Evolutionary conservation across 2,888 invertebrate genomes (phyloP).

Genomic region (Pollenia griseotomentosa): DNA sequence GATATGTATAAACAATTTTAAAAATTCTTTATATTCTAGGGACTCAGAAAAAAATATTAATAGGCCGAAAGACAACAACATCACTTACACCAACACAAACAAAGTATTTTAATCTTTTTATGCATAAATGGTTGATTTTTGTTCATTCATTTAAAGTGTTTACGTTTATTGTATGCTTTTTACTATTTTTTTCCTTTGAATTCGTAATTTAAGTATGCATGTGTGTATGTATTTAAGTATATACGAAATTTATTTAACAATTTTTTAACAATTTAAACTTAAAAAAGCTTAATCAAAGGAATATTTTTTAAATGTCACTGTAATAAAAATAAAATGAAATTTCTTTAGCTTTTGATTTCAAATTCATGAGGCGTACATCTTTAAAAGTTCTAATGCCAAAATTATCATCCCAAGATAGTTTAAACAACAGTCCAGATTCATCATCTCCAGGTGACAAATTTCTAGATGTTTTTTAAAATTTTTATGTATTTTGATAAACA

Average conservation of each 20-base stretch:
- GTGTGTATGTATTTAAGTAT: not conserved
- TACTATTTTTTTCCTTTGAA: conserved; percentile 46
- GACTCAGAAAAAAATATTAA: not conserved
- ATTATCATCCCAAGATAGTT: conserved; percentile 86
- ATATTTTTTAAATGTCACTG: conserved; percentile 28
- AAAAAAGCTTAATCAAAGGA: conserved; percentile 36
- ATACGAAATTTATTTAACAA: conserved; percentile 38
- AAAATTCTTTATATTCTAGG: no score
- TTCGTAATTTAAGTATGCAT: conserved; percentile 34
- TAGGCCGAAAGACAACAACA: conserved; percentile 36
- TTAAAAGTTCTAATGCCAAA: conserved; percentile 85
- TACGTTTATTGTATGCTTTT: conserved; percentile 45
- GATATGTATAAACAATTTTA: no score
- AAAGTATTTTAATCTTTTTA: conserved; percentile 33
- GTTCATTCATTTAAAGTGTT: conserved; percentile 46
- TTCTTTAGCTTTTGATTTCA: conserved; percentile 82
- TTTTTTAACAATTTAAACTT: conserved; percentile 30
- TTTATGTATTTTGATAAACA: conserved; percentile 33
- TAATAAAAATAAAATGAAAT: conserved; percentile 52
- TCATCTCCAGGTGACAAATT: conserved; percentile 85
- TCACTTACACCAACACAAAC: conserved; percentile 47
- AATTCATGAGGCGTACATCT: conserved; percentile 84
- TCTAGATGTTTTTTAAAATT: conserved; percentile 44
- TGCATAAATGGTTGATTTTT: conserved; percentile 19
- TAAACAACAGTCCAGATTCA: conserved; percentile 86